A percentile compares a stretch with the other conserved stretches of the same genome.
These are phyloP conservation scores for Parthenolecanium corni DNA, from an alignment of 2,888 invertebrate species.

Conservation along the genomic window DNA sequence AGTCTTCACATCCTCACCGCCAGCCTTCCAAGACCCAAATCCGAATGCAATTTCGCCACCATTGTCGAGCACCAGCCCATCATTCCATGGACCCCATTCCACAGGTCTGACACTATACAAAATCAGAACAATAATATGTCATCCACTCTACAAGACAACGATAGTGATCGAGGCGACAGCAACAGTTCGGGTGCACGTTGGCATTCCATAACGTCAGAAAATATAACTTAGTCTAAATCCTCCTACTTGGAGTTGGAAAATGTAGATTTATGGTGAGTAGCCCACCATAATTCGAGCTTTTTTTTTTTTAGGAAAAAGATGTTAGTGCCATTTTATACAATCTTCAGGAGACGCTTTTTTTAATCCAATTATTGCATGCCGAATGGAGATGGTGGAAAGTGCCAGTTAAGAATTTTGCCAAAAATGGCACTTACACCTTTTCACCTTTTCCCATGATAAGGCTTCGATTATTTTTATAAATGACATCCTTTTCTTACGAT, in stretches of 20 bases:
- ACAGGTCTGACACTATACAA: slow-evolving; percentile 14
- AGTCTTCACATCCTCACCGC: slow-evolving; percentile 54
- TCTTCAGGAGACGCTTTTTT: no score
- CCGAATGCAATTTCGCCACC: slow-evolving; percentile 66
- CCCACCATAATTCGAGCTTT: no score
- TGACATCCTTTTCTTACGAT: no score
- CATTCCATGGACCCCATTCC: slow-evolving; percentile 20
- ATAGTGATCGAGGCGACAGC: background rate
- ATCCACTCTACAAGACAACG: background rate
- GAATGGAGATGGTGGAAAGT: no score
- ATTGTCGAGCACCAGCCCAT: slow-evolving; percentile 36
- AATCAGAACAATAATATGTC: background rate
- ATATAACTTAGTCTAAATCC: background rate
- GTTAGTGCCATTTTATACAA: no score
- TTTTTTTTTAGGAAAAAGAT: no score
- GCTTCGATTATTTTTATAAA: no score
- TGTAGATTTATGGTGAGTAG: no score
- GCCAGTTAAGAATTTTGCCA: no score
- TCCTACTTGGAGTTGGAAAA: background rate
- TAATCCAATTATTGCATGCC: no score
- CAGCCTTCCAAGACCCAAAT: slow-evolving; percentile 63
- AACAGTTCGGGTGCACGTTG: background rate
- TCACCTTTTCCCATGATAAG: no score
- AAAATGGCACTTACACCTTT: no score
- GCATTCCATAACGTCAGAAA: background rate